These are phyloP conservation scores for Ceratina calcarata DNA, from an alignment of 1,140 invertebrate genomes.

Conservation along the genomic window DNA sequence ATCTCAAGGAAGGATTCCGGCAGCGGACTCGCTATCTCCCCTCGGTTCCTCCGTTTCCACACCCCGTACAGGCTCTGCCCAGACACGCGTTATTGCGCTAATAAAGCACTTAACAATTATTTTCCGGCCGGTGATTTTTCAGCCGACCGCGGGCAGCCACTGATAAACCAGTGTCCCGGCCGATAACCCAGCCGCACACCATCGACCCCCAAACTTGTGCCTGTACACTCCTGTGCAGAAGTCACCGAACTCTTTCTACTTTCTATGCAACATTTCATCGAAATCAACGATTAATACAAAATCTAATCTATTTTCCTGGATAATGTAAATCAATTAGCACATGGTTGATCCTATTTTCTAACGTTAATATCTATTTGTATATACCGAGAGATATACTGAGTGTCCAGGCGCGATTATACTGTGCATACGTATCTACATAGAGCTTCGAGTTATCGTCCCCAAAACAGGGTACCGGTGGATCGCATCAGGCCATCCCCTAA, in stretches of 20 bases:
- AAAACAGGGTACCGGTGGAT: constrained; percentile 28
- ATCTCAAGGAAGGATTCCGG: constrained; percentile 20
- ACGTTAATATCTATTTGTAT: neutral
- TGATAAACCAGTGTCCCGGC: constrained; percentile 58
- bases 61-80: neutral
- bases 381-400: too few species aligned
- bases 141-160: constrained; percentile 40
- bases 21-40: constrained; percentile 50
- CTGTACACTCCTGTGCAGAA: constrained; percentile 9
- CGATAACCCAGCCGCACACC: constrained; percentile 47
- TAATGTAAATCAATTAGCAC: neutral
- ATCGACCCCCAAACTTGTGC: constrained; percentile 15
- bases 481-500: constrained; percentile 49
- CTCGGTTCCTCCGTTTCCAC: constrained; percentile 44
- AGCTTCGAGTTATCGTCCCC: constrained; percentile 56
- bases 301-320: neutral
- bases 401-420: neutral
- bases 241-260: neutral
- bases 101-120: constrained; percentile 68
- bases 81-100: constrained; percentile 58
- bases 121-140: constrained; percentile 67
- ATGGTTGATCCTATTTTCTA: too few species aligned
- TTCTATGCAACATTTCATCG: neutral
- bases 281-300: neutral
- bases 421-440: neutral